Base-by-base conservation (phyloP, 2,797 vertebrate genomes). In the Diceros bicornis region DNA sequence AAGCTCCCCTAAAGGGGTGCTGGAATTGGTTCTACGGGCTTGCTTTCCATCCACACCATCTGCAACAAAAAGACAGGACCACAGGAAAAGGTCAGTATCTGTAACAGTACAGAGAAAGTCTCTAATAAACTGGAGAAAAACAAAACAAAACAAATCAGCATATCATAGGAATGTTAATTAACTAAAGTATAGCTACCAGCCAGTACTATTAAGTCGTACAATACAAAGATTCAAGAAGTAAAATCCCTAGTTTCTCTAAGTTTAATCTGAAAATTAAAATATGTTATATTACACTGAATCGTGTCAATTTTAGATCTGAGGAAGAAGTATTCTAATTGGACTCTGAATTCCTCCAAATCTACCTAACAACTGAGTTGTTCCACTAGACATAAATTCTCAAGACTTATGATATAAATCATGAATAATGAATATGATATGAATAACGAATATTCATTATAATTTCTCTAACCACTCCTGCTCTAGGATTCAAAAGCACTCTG, bases 1-100 rank as follows among this genome's bases (percentile, higher is more conserved):
- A 44, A 99, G 99, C 98, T 99, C 99, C 96, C 99, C 99, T 37
- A 99, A 98, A 0, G 99, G 99, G 0, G 99, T 99, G 98, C 99
- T 99, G 96, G 99, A 99, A 98, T 99, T 99, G 64, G 99, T 99
- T 97, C 99, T 98, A 5, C 99, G 99, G 0, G 99, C 99, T 98
- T 99, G 99, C 94, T 99, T 99, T 34, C 99, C 99, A 0, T 99
- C 99, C 6, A 99, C 99, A 0, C 99, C 99, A 21, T 99, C 99
- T 99, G 98, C 47, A 96, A 97, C 61, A 82, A n/a, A 92, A 95
- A 90, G 29, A 91, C 34, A 97, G 12, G 0, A 14, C 8, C 77
- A 91, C 0, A 32, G n/a, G 41, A 69, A 86, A 83, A 82, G 61
- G 90, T 98, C 92, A 98, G 14, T 12, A 55, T 34, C 50, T 59